Conservation (phyloP, 2,113 vertebrate species). For the Balaeniceps rex region DNA sequence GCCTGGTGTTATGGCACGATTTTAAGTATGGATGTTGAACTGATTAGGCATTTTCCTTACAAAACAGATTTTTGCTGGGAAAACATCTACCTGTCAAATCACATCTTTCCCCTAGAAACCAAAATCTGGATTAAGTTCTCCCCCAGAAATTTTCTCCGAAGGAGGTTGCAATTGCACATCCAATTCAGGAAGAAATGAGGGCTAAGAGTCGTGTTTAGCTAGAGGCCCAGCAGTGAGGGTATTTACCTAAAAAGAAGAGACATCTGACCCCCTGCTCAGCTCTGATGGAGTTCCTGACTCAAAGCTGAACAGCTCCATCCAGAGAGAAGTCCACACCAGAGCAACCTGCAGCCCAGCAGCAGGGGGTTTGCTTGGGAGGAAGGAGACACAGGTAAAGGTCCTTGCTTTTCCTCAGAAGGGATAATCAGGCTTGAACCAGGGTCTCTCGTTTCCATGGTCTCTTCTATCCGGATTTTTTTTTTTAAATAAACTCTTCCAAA, state of each 20-base stretch:
- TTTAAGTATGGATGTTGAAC: background rate
- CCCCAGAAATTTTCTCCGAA: background rate
- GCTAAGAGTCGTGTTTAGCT: background rate
- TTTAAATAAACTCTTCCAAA: background rate
- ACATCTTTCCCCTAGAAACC: background rate
- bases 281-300: background rate
- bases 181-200: background rate
- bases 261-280: background rate
- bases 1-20: background rate
- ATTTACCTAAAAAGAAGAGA: background rate
- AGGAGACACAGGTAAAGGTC: background rate
- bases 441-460: background rate
- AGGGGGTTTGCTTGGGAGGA: background rate
- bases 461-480: background rate
- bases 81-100: background rate
- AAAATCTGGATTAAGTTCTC: background rate
- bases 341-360: background rate
- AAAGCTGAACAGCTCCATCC: slow-evolving; percentile 42
- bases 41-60: background rate
- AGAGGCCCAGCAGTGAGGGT: background rate
- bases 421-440: background rate
- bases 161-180: background rate
- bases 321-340: background rate
- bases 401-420: background rate
- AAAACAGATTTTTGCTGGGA: background rate